phyloP scores from a whole-genome alignment of 2,888 invertebrate genomes.

The Autographa pulchrina region DNA sequence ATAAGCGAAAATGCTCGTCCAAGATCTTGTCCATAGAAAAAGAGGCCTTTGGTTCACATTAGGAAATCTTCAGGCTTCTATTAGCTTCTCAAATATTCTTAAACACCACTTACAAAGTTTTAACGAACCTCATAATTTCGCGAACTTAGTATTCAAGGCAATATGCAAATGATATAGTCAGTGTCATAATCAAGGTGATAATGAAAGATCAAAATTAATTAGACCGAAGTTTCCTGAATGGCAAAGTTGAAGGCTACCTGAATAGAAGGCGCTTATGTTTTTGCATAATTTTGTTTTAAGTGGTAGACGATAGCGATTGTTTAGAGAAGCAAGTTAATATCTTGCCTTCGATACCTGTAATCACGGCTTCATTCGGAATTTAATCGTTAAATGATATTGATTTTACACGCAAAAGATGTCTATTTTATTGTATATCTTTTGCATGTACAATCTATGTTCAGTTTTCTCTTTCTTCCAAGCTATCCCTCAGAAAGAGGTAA shows the following conservation, averaged over 20 bases:
- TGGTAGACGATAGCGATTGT: background rate
- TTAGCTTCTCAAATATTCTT: background rate
- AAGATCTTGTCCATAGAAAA: background rate
- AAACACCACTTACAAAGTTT: background rate
- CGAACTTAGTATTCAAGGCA: background rate
- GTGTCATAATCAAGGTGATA: constrained; percentile 31
- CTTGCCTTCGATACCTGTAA: background rate
- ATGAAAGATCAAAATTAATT: constrained; percentile 50
- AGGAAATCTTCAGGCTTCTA: background rate
- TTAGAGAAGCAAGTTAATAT: background rate
- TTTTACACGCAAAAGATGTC: too few relatives aligned
- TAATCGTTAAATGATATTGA: background rate
- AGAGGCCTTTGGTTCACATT: background rate
- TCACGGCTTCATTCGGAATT: background rate
- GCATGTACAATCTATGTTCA: too few relatives aligned
- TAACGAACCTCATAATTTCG: background rate
- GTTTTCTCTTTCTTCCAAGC: too few relatives aligned
- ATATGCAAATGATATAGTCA: constrained; percentile 17
- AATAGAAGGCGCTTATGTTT: constrained; percentile 36
- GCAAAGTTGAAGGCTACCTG: constrained; percentile 46
- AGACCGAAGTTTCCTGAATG: constrained; percentile 44
- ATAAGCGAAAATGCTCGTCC: too few relatives aligned
- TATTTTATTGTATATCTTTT: too few relatives aligned
- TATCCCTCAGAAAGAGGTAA: too few relatives aligned
- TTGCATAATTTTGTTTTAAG: constrained; percentile 28